phyloP scores from a whole-genome alignment of 2,888 invertebrate genomes.

The Synanthedon myopaeformis region DNA sequence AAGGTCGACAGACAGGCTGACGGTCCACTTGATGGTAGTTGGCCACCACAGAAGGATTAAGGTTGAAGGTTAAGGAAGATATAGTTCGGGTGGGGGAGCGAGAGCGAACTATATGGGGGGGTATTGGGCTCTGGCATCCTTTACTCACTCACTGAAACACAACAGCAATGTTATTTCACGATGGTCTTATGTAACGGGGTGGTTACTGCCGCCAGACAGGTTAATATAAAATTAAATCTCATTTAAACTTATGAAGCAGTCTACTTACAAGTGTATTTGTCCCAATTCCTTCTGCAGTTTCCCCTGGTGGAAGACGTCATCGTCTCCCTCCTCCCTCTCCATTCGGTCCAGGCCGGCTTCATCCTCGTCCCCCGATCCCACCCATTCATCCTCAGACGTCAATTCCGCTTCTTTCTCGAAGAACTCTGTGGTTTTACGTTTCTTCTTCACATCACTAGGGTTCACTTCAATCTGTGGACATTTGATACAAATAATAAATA shows the following conservation, averaged over 20 bases:
- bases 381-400: slow-evolving; percentile 86
- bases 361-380: slow-evolving; percentile 88
- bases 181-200: too few relatives aligned
- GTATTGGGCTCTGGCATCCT: too few relatives aligned
- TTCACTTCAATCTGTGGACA: slow-evolving; percentile 36
- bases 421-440: slow-evolving; percentile 75
- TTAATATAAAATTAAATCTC: too few relatives aligned
- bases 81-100: too few relatives aligned
- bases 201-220: not conserved
- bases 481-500: not conserved
- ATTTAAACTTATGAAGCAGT: not conserved
- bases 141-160: too few relatives aligned
- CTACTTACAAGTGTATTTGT: slow-evolving; percentile 84
- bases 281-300: slow-evolving; percentile 82
- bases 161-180: too few relatives aligned
- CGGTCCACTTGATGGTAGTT: too few relatives aligned
- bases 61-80: too few relatives aligned
- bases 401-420: slow-evolving; percentile 92
- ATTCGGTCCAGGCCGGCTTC: slow-evolving; percentile 82
- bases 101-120: too few relatives aligned
- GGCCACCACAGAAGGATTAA: too few relatives aligned
- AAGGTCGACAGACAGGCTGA: too few relatives aligned
- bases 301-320: slow-evolving; percentile 85
- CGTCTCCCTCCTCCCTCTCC: slow-evolving; percentile 87
- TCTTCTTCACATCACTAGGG: slow-evolving; percentile 29